These are phyloP conservation scores for Theretra japonica DNA, from an alignment of 2,888 invertebrate species.

Conservation along the genomic window DNA sequence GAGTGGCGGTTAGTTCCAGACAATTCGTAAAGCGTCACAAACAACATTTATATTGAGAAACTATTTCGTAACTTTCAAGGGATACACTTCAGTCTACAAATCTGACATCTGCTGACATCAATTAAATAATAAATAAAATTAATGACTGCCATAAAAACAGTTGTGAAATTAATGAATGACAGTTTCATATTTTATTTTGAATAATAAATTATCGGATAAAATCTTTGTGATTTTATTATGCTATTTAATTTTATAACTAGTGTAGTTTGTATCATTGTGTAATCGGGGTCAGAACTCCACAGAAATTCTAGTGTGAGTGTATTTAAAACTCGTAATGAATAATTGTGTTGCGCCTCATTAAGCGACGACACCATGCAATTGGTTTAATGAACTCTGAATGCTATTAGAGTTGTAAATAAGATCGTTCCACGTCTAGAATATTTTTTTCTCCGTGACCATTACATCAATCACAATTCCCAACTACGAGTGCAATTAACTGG, in stretches of 20 bases:
- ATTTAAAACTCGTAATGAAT: slow-evolving; percentile 6
- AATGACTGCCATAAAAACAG: too few species aligned
- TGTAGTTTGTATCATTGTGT: too few species aligned
- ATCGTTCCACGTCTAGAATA: slow-evolving; percentile 14
- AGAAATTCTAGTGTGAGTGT: not conserved
- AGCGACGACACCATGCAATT: not conserved
- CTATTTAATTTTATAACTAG: too few species aligned
- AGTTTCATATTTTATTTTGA: too few species aligned
- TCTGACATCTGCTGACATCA: too few species aligned
- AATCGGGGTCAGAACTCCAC: too few species aligned
- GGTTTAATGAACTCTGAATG: slow-evolving; percentile 23
- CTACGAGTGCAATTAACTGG: slow-evolving; percentile 30
- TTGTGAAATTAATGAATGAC: too few species aligned
- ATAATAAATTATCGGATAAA: too few species aligned
- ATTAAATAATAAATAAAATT: too few species aligned
- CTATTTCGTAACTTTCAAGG: not conserved
- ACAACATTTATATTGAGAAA: not conserved
- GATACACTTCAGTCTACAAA: too few species aligned
- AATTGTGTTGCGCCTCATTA: slow-evolving; percentile 5
- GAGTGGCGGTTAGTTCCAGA: slow-evolving; percentile 13
- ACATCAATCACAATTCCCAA: slow-evolving; percentile 29
- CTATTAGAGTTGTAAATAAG: slow-evolving; percentile 15
- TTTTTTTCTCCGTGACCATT: slow-evolving; percentile 24
- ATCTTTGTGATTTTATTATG: too few species aligned
- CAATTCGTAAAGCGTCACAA: slow-evolving; percentile 7